Percentiles rank a stretch among this genome's conserved stretches.
Evolutionary conservation across 2,888 invertebrate species (phyloP).

Genomic region (Troides helena): DNA sequence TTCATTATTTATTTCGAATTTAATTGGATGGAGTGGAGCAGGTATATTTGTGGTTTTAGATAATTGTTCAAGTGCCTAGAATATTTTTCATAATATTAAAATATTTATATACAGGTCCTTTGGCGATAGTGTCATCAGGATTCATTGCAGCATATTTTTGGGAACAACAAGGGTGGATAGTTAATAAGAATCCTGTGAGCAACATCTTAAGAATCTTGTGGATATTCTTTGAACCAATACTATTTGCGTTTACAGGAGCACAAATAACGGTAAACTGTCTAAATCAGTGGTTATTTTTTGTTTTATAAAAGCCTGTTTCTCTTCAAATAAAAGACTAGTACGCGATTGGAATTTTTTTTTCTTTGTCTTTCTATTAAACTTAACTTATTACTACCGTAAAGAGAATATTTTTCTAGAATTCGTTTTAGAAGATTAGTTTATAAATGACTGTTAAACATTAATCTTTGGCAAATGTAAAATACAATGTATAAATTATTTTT

Average conservation of each 20-base stretch:
- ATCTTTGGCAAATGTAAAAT: background rate
- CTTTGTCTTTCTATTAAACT: too few species aligned
- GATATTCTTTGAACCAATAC: constrained; percentile 93
- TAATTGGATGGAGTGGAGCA: constrained; percentile 83
- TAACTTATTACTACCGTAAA: too few species aligned
- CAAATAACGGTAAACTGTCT: constrained; percentile 83
- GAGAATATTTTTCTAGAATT: too few species aligned
- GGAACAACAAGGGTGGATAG: constrained; percentile 86
- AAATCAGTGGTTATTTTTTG: background rate
- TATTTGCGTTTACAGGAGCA: constrained; percentile 93
- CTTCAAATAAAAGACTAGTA: too few species aligned
- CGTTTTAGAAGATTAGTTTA: too few species aligned
- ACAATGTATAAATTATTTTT: background rate
- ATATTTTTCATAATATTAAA: background rate
- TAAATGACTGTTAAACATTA: too few species aligned
- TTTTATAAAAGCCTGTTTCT: background rate
- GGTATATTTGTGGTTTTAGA: constrained; percentile 44
- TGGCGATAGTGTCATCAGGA: constrained; percentile 86
- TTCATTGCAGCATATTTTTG: constrained; percentile 86
- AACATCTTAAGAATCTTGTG: constrained; percentile 89
- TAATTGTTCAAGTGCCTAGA: background rate
- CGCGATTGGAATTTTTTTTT: too few species aligned
- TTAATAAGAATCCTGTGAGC: constrained; percentile 87
- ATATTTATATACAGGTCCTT: constrained; percentile 72
- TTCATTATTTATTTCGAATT: constrained; percentile 87